phyloP scores from a whole-genome alignment of 1,140 invertebrate species.

The Zaprionus davidi region DNA sequence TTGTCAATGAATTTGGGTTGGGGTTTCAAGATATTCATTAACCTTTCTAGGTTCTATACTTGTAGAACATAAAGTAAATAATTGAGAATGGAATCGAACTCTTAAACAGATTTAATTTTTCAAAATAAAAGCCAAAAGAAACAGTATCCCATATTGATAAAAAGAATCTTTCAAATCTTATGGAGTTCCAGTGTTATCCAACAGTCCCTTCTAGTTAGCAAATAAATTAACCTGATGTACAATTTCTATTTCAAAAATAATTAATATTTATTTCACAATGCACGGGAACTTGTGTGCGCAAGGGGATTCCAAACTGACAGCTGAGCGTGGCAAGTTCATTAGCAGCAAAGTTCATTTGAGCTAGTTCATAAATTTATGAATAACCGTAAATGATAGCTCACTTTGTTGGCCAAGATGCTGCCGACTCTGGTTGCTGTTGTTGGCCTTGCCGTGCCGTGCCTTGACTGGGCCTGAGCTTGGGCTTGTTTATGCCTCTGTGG shows the following conservation, averaged over 20 bases:
- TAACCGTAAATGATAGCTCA: conserved; percentile 38
- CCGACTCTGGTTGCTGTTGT: not conserved
- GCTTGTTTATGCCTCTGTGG: conserved; percentile 49
- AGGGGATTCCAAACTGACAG: not conserved
- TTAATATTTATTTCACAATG: conserved; percentile 3
- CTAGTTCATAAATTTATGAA: conserved; percentile 30
- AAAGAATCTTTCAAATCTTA: too few relatives aligned
- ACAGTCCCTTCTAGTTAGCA: not conserved
- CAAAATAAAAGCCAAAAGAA: too few relatives aligned
- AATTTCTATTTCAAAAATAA: not conserved
- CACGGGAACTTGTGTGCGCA: not conserved
- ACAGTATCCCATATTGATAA: too few relatives aligned
- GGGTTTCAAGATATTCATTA: too few relatives aligned
- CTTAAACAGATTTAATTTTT: too few relatives aligned
- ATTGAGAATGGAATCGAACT: too few relatives aligned
- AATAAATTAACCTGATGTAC: not conserved
- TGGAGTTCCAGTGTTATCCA: too few relatives aligned
- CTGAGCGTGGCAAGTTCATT: conserved; percentile 20
- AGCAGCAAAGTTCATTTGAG: conserved; percentile 27
- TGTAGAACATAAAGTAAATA: too few relatives aligned
- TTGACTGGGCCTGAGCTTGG: not conserved
- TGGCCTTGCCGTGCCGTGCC: conserved; percentile 15
- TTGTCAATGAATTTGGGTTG: too few relatives aligned
- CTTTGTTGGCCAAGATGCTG: conserved; percentile 33
- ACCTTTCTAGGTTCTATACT: too few relatives aligned